Percentiles rank a stretch among this genome's conserved stretches.
Evolutionary conservation across 2,113 vertebrate genomes (phyloP).

Genomic region (Sitta europaea): DNA sequence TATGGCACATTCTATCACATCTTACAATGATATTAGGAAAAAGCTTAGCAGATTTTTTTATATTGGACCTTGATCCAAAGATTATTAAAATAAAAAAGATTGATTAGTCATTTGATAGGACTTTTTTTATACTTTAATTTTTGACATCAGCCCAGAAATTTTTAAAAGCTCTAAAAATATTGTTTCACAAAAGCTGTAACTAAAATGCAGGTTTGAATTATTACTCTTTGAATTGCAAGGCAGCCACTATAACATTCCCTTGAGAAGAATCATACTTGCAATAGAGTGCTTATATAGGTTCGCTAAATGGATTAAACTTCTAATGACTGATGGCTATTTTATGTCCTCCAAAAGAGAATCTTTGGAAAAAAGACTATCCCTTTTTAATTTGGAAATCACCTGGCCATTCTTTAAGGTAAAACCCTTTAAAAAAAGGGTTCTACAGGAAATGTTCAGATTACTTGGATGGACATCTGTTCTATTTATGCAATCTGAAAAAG

Average conservation of each 20-base stretch:
- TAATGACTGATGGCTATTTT: not conserved
- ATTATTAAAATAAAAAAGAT: not conserved
- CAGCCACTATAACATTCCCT: not conserved
- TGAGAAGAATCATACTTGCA: not conserved
- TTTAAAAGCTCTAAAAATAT: not conserved
- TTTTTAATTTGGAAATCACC: not conserved
- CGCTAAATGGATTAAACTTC: not conserved
- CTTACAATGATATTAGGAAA: not conserved
- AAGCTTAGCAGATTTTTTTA: not conserved
- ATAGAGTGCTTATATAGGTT: not conserved
- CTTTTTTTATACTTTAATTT: not conserved
- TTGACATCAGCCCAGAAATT: not conserved
- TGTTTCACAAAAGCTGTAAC: not conserved
- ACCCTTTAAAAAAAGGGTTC: not conserved
- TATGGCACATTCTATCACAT: not conserved
- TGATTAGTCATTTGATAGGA: not conserved
- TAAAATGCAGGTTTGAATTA: not conserved
- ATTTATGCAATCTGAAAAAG: not conserved
- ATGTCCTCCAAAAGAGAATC: not conserved
- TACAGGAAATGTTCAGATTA: not conserved
- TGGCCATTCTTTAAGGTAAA: not conserved
- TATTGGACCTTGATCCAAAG: not conserved
- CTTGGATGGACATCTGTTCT: not conserved
- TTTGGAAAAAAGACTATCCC: not conserved
- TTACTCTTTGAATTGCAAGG: not conserved